Percentiles rank a stretch among this genome's conserved stretches.
Conservation (phyloP, 2,797 vertebrate genomes). For the Onychomys torridus region DNA sequence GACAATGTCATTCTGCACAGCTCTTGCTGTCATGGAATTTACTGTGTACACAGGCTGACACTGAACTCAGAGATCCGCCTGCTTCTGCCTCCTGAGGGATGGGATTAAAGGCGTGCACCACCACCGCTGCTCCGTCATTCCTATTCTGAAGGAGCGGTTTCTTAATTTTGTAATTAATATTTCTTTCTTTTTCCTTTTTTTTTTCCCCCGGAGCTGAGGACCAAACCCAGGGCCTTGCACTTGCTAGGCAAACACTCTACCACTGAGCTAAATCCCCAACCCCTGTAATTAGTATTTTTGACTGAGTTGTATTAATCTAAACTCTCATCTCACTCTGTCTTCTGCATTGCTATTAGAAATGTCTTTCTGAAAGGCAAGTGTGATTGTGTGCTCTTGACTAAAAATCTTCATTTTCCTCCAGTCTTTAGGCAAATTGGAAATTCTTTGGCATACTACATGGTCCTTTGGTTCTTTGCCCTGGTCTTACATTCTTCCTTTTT, state of each 20-base stretch:
- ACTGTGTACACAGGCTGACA: not conserved
- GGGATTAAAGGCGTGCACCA: too few species aligned
- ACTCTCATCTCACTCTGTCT: not conserved
- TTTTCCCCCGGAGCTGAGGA: too few species aligned
- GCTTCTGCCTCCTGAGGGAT: not conserved
- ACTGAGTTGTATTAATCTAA: not conserved
- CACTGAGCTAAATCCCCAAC: too few species aligned
- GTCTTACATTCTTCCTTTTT: not conserved
- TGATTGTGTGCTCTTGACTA: not conserved
- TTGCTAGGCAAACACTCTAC: too few species aligned
- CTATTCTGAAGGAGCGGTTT: not conserved
- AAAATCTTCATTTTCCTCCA: not conserved
- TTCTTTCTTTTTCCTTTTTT: too few species aligned
- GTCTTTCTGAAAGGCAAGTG: not conserved
- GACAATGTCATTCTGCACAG: not conserved
- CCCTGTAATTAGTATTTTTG: not conserved
- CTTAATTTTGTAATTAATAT: not conserved
- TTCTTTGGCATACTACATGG: not conserved
- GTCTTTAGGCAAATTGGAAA: constrained; percentile 4
- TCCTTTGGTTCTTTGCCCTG: not conserved
- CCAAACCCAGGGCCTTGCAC: too few species aligned
- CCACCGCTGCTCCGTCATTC: not conserved
- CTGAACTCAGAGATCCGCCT: not conserved
- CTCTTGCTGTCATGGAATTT: not conserved
- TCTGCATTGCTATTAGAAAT: not conserved